Percentiles rank a stretch among this genome's conserved stretches.
Conservation (phyloP, 30 jellyfish, hydroid and myxozoan genomes). For the Clytia hemisphaerica region DNA sequence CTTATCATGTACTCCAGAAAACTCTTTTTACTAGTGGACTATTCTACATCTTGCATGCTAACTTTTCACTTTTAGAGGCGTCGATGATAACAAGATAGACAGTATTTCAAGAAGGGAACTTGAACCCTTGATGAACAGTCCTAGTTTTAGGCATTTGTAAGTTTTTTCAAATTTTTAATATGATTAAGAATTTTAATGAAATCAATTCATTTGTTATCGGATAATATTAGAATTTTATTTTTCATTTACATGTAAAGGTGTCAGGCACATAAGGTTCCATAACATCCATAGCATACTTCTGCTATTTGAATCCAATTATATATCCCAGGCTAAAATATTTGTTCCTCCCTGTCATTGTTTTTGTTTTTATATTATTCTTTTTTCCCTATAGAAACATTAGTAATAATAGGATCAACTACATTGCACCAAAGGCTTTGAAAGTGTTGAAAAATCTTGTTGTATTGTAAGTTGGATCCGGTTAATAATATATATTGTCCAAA, state of each 20-base stretch:
- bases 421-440: conserved; percentile 61
- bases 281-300: too few relatives aligned
- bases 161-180: neutral
- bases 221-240: neutral
- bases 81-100: conserved; percentile 1
- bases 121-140: neutral
- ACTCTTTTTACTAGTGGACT: neutral
- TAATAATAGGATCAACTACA: conserved; percentile 62
- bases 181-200: neutral
- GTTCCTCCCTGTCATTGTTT: neutral
- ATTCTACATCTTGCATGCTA: too few relatives aligned
- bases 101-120: conserved; percentile 5
- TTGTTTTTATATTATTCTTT: neutral
- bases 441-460: conserved; percentile 49
- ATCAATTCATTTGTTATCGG: neutral
- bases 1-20: neutral
- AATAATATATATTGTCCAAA: neutral
- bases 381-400: conserved; percentile 53
- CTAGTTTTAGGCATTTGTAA: conserved; percentile 22
- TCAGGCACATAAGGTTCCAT: too few relatives aligned
- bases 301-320: too few relatives aligned
- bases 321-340: too few relatives aligned
- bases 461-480: conserved; percentile 39
- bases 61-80: conserved; percentile 28
- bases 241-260: too few relatives aligned